Percentiles rank a stretch among this genome's conserved stretches.
Evolutionary conservation across 2,113 vertebrate genomes (phyloP).

Genomic region (Tragelaphus scriptus): DNA sequence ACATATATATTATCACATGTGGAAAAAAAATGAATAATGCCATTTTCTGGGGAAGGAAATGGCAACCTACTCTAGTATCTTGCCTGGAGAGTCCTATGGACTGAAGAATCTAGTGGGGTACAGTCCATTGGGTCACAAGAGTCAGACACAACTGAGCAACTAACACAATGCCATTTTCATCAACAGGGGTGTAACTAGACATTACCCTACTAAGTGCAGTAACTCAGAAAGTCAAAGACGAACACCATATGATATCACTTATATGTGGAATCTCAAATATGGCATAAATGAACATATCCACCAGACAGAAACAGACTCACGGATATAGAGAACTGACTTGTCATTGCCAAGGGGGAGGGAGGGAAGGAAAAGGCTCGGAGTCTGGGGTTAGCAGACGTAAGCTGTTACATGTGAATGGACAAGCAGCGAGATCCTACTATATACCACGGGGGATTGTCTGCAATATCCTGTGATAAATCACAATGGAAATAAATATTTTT

Average conservation of each 20-base stretch:
- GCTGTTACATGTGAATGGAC: not conserved
- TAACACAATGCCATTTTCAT: not conserved
- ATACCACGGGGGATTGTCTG: not conserved
- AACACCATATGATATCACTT: not conserved
- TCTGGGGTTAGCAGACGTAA: not conserved
- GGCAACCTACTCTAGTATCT: not conserved
- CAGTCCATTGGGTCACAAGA: not conserved
- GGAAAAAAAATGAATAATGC: not conserved
- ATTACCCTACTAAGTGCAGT: not conserved
- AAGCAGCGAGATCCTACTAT: not conserved
- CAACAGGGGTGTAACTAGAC: not conserved
- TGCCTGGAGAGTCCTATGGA: not conserved
- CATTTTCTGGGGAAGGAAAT: not conserved
- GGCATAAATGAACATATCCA: not conserved
- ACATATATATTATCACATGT: too few species aligned
- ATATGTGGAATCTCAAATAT: not conserved
- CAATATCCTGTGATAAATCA: not conserved
- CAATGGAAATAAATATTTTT: not conserved
- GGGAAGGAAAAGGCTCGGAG: not conserved
- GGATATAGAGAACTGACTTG: not conserved
- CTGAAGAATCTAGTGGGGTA: not conserved
- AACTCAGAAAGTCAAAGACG: not conserved
- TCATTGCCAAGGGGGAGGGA: rapidly evolving
- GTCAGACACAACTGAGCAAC: not conserved
- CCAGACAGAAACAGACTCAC: not conserved